These are phyloP conservation scores for Leptothorax acervorum DNA, from an alignment of 2,888 invertebrate genomes.

Conservation along the genomic window DNA sequence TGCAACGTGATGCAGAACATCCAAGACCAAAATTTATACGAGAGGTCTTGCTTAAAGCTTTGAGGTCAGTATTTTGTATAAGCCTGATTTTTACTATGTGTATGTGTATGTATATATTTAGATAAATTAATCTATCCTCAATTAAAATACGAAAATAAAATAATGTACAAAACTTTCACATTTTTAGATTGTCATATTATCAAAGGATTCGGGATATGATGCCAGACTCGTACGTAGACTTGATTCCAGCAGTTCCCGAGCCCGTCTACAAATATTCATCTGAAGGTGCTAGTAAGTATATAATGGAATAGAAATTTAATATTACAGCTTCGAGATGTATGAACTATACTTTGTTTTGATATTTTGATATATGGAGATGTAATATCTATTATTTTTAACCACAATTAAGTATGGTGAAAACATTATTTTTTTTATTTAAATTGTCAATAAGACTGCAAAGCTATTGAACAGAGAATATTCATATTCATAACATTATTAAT, in stretches of 20 bases:
- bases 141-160: background rate
- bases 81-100: background rate
- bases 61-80: constrained; percentile 89
- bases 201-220: constrained; percentile 97
- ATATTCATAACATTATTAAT: background rate
- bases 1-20: constrained; percentile 94
- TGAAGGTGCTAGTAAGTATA: constrained; percentile 93
- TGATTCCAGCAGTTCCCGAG: constrained; percentile 94
- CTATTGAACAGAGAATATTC: background rate
- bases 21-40: constrained; percentile 97
- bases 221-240: constrained; percentile 93
- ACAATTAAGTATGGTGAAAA: background rate
- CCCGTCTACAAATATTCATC: constrained; percentile 96
- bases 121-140: background rate
- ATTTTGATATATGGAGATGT: background rate
- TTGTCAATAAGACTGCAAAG: background rate
- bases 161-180: constrained; percentile 31
- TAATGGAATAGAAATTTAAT: background rate
- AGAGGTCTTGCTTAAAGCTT: constrained; percentile 95
- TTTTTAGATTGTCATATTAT: constrained; percentile 94
- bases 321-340: background rate
- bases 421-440: background rate
- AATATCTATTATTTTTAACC: constrained; percentile 2
- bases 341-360: background rate
- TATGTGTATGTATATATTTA: background rate